These are phyloP conservation scores for Carpatolechia fugitivella DNA, from an alignment of 2,888 invertebrate genomes.

Conservation along the genomic window DNA sequence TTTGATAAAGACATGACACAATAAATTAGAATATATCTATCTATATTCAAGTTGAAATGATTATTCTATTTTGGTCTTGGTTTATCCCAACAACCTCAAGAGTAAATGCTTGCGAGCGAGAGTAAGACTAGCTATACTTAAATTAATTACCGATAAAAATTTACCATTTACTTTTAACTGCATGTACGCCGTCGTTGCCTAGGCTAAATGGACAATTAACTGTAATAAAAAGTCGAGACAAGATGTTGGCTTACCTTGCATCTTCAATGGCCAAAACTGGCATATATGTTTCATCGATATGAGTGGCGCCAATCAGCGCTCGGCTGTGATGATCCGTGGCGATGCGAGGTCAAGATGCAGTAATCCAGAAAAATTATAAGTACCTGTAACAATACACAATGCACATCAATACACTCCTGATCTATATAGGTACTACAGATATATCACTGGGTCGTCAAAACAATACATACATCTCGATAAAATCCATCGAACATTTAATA, in stretches of 20 bases:
- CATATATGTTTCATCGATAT: conserved; percentile 83
- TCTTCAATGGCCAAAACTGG: conserved; percentile 82
- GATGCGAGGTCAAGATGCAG: conserved; percentile 37
- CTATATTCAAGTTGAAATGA: neutral
- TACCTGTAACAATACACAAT: conserved; percentile 33
- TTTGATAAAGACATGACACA: neutral
- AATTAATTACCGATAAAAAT: conserved; percentile 1
- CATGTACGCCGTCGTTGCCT: neutral
- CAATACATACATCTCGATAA: conserved; percentile 1
- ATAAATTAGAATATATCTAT: neutral
- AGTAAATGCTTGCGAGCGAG: neutral
- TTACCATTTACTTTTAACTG: conserved; percentile 7
- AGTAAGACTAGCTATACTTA: conserved; percentile 2
- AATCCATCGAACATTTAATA: conserved; percentile 4
- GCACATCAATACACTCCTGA: neutral
- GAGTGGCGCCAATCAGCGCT: conserved; percentile 76
- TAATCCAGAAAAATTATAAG: conserved; percentile 19
- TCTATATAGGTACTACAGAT: neutral
- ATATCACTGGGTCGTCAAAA: neutral
- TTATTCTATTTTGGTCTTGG: neutral
- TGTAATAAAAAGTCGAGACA: neutral
- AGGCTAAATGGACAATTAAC: conserved; percentile 8
- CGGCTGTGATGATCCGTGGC: conserved; percentile 78
- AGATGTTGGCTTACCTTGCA: conserved; percentile 74
- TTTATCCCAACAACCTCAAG: neutral